Evolutionary conservation across 2,113 vertebrate genomes (phyloP).

Genomic region (Micronisus gabar): DNA sequence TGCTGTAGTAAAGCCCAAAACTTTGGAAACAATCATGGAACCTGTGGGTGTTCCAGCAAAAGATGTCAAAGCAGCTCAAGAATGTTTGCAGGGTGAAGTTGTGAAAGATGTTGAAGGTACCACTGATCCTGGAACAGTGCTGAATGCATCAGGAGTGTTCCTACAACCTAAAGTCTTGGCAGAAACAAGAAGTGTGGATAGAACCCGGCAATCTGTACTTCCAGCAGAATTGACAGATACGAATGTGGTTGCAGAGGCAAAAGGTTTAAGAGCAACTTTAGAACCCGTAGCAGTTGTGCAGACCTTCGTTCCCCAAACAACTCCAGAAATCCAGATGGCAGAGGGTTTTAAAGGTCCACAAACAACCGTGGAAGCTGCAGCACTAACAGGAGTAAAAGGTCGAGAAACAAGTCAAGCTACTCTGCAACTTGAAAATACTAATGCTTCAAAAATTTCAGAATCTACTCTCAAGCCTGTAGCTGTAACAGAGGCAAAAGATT

Average conservation of each 20-base stretch:
- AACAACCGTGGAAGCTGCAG: not conserved
- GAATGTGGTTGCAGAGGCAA: not conserved
- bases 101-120: not conserved
- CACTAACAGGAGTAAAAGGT: not conserved
- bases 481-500: not conserved
- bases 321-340: not conserved
- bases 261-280: not conserved
- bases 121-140: not conserved
- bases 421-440: not conserved
- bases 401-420: not conserved
- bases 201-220: not conserved
- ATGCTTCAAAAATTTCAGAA: not conserved
- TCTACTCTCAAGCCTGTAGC: not conserved
- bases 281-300: accelerated
- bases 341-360: not conserved
- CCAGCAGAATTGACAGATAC: not conserved
- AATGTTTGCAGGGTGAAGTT: not conserved
- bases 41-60: not conserved
- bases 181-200: not conserved
- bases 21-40: not conserved
- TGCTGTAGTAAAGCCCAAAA: not conserved
- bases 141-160: not conserved
- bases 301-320: accelerated
- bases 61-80: not conserved
- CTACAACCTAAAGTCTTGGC: not conserved